Percentiles rank a stretch among this genome's conserved stretches.
phyloP scores from a whole-genome alignment of 2,797 vertebrate species.

The Falco columbarius region DNA sequence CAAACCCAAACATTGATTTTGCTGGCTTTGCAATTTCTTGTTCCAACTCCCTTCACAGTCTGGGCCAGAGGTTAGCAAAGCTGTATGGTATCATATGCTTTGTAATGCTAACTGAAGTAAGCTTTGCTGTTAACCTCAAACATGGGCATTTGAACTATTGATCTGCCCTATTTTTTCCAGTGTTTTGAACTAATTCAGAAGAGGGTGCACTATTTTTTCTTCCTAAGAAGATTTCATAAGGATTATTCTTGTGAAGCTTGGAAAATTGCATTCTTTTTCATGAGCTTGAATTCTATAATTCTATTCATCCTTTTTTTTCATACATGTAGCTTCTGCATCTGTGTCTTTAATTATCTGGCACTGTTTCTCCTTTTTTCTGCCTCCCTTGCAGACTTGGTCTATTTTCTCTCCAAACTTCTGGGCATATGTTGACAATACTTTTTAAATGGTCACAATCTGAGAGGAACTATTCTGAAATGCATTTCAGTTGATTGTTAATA shows the following conservation, averaged over 20 bases:
- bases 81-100: background rate
- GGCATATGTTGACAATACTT: conserved; percentile 45
- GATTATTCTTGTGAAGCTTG: background rate
- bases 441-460: conserved; percentile 60
- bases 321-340: background rate
- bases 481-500: conserved; percentile 70
- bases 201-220: background rate
- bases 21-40: background rate
- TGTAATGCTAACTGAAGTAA: background rate
- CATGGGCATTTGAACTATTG: background rate
- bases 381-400: background rate
- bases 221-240: background rate
- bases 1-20: background rate
- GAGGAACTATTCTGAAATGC: conserved; percentile 61
- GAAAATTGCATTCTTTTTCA: conserved; percentile 16
- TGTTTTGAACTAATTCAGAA: background rate
- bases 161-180: background rate
- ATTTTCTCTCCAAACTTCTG: conserved; percentile 52
- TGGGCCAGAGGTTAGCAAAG: background rate
- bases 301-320: background rate
- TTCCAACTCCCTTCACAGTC: background rate
- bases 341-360: conserved; percentile 11
- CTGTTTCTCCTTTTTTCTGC: background rate
- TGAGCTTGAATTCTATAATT: background rate
- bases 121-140: background rate